Evolutionary conservation across 2,888 invertebrate genomes (phyloP).

Genomic region (Hypsopygia costalis): DNA sequence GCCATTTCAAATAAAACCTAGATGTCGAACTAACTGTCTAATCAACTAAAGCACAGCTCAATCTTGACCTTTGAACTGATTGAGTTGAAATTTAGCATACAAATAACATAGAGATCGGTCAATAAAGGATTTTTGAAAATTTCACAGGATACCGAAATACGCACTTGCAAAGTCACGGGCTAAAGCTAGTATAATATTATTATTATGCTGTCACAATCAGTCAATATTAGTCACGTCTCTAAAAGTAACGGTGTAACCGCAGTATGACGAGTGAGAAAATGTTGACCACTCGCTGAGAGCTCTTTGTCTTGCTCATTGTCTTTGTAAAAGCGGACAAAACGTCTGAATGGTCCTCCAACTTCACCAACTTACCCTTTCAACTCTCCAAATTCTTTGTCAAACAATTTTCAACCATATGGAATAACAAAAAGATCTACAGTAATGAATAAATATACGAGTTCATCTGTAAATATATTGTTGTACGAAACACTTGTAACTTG

Average conservation of each 20-base stretch:
- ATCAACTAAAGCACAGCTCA: too few species aligned
- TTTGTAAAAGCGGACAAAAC: slow-evolving; percentile 57
- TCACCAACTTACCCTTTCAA: slow-evolving; percentile 26
- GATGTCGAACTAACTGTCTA: too few species aligned
- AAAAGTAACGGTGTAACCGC: slow-evolving; percentile 44
- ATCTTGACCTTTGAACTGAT: too few species aligned
- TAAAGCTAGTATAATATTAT: too few species aligned
- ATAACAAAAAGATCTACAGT: slow-evolving; percentile 21
- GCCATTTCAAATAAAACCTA: too few species aligned
- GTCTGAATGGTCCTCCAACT: slow-evolving; percentile 52
- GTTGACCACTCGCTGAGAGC: slow-evolving; percentile 66
- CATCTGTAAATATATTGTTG: slow-evolving; percentile 30
- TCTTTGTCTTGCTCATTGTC: slow-evolving; percentile 69
- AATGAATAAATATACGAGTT: not conserved
- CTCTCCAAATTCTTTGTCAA: slow-evolving; percentile 18
- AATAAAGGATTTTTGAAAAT: too few species aligned
- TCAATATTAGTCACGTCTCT: slow-evolving; percentile 38
- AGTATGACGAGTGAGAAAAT: slow-evolving; percentile 47
- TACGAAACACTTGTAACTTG: slow-evolving; percentile 67
- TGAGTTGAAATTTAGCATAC: too few species aligned
- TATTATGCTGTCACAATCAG: not conserved
- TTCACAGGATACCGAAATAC: too few species aligned
- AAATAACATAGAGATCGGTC: too few species aligned
- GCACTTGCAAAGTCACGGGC: too few species aligned
- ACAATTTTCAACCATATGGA: slow-evolving; percentile 27